A percentile compares a stretch with the other conserved stretches of the same genome.
Conservation (phyloP, 2,888 invertebrate genomes). For the Athripsodes cinereus region DNA sequence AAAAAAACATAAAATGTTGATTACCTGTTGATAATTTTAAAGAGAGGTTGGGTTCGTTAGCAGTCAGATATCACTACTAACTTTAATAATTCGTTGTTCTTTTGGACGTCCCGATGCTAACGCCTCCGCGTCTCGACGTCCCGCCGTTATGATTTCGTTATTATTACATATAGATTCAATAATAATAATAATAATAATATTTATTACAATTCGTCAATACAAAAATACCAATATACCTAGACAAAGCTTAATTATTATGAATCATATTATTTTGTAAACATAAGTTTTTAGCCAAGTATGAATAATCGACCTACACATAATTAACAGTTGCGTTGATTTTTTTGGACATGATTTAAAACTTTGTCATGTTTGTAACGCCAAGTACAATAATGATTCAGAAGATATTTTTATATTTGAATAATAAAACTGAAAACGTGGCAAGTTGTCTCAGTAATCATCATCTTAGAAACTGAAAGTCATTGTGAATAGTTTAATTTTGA, state of each 20-base stretch:
- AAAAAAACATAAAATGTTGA: not conserved
- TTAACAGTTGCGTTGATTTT: not conserved
- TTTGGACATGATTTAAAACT: too few species aligned
- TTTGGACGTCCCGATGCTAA: conserved; percentile 6
- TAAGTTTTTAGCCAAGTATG: not conserved
- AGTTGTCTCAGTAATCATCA: too few species aligned
- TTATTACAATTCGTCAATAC: too few species aligned
- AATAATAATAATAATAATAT: too few species aligned
- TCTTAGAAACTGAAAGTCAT: too few species aligned
- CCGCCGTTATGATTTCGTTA: not conserved
- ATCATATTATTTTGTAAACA: not conserved
- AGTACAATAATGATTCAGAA: too few species aligned
- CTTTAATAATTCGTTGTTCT: not conserved
- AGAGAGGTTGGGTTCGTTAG: not conserved
- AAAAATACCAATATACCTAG: not conserved
- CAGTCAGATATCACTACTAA: conserved; percentile 6
- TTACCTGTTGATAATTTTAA: conserved; percentile 5
- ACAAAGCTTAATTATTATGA: not conserved
- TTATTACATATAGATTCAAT: not conserved
- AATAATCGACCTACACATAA: not conserved
- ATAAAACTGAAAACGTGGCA: too few species aligned
- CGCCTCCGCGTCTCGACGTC: conserved; percentile 4
- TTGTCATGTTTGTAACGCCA: too few species aligned
- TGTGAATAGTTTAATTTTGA: too few species aligned
- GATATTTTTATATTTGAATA: too few species aligned